Percentiles rank a stretch among this genome's conserved stretches.
phyloP scores from a whole-genome alignment of 37 sponge, comb jelly and placozoan species.

The Agelas oroides region DNA sequence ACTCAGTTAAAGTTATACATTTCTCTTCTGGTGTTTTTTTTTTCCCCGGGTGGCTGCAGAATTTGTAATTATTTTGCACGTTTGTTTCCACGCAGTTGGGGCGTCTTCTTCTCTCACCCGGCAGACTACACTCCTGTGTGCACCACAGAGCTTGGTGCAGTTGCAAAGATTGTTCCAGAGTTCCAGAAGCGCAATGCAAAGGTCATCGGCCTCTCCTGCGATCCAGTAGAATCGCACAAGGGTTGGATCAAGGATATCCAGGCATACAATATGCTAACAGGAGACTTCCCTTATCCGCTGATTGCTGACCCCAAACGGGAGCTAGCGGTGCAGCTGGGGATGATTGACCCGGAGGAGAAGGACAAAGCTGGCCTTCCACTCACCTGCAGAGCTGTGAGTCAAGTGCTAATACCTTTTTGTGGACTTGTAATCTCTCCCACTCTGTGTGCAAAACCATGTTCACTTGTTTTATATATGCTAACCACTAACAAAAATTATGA shows the following conservation, averaged over 20 bases:
- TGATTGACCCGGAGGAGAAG: conserved; percentile 97
- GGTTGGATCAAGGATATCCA: conserved; percentile 93
- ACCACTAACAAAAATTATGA: no score
- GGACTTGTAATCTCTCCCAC: background rate
- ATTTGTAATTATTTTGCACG: no score
- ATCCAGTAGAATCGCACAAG: conserved; percentile 79
- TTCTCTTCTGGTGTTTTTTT: no score
- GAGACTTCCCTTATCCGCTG: conserved; percentile 88
- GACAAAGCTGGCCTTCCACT: conserved; percentile 97
- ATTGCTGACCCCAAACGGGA: conserved; percentile 93
- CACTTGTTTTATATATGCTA: no score
- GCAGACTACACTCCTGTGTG: conserved; percentile 98
- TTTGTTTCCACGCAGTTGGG: no score
- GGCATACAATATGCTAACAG: conserved; percentile 30
- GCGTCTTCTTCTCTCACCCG: conserved; percentile 96
- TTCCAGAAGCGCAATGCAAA: conserved; percentile 91
- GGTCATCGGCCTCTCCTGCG: conserved; percentile 91
- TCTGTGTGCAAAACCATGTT: conserved; percentile 2
- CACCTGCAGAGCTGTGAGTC: conserved; percentile 92
- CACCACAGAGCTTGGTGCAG: conserved; percentile 93
- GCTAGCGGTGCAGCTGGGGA: conserved; percentile 90
- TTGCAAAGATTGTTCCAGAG: conserved; percentile 80
- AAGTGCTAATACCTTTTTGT: background rate
- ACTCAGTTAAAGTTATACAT: no score
- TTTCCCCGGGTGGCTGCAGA: no score